These are phyloP conservation scores for Geopemphigus sp. DNA, from an alignment of 1,140 invertebrate species.

Conservation along the genomic window DNA sequence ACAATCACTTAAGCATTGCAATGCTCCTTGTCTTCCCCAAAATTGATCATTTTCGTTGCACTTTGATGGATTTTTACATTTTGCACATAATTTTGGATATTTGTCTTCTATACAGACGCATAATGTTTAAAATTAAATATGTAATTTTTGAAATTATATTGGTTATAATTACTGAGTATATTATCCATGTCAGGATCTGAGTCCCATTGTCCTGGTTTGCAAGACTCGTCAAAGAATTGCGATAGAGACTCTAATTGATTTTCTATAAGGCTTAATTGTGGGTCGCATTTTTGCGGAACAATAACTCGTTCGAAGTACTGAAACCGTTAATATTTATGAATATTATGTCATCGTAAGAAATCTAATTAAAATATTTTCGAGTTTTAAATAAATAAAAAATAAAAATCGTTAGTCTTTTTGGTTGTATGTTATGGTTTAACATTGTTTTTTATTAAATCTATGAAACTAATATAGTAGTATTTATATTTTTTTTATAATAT, in stretches of 20 bases:
- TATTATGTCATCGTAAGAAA: background rate
- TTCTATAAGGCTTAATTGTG: slow-evolving; percentile 66
- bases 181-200: slow-evolving; percentile 64
- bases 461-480: too few relatives aligned
- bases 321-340: slow-evolving; percentile 11
- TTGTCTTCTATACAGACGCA: slow-evolving; percentile 53
- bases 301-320: slow-evolving; percentile 73
- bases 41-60: slow-evolving; percentile 74
- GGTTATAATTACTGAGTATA: slow-evolving; percentile 63
- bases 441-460: background rate
- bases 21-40: slow-evolving; percentile 74
- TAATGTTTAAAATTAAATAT: background rate
- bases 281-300: slow-evolving; percentile 66
- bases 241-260: slow-evolving; percentile 69
- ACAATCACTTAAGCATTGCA: slow-evolving; percentile 74
- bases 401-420: background rate
- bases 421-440: background rate
- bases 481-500: too few relatives aligned
- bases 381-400: background rate
- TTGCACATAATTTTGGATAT: slow-evolving; percentile 69
- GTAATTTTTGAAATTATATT: background rate
- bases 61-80: slow-evolving; percentile 63
- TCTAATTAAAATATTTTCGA: background rate
- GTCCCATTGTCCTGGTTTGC: slow-evolving; percentile 79
- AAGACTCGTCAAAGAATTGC: slow-evolving; percentile 70